These are phyloP conservation scores for Oscheius sp. DNA, from an alignment of 2,888 invertebrate species.

Conservation along the genomic window DNA sequence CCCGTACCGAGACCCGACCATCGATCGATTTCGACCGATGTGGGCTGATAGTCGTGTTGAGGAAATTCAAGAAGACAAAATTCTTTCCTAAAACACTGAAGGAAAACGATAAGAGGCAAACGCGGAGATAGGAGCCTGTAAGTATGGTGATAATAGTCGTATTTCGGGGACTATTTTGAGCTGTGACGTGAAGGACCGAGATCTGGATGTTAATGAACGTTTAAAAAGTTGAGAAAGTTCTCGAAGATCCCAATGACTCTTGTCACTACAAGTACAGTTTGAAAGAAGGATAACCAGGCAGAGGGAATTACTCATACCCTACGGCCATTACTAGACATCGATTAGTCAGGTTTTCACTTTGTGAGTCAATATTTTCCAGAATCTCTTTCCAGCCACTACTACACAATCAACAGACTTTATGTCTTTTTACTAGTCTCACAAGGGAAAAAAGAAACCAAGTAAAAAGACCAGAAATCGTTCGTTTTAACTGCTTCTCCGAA, in stretches of 20 bases:
- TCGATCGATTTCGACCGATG: conserved; percentile 6
- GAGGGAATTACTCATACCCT: not conserved
- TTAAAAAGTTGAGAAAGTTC: no score
- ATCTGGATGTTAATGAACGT: no score
- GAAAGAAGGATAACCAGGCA: not conserved
- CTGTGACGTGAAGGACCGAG: not conserved
- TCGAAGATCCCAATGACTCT: not conserved
- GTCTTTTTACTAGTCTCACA: no score
- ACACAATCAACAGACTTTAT: no score
- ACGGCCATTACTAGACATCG: not conserved
- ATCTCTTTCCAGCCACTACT: no score
- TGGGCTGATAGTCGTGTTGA: not conserved
- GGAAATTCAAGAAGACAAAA: not conserved
- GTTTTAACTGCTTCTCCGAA: no score
- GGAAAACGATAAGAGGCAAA: no score
- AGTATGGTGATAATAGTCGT: not conserved
- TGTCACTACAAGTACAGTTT: not conserved
- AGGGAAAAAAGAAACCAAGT: no score
- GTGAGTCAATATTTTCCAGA: no score
- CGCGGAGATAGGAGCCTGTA: not conserved
- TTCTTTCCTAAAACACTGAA: no score
- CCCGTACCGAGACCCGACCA: conserved; percentile 13
- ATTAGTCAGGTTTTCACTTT: no score
- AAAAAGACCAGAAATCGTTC: no score
- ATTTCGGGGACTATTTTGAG: not conserved